Conservation (phyloP, 2,797 vertebrate genomes). For the Picus viridis region DNA sequence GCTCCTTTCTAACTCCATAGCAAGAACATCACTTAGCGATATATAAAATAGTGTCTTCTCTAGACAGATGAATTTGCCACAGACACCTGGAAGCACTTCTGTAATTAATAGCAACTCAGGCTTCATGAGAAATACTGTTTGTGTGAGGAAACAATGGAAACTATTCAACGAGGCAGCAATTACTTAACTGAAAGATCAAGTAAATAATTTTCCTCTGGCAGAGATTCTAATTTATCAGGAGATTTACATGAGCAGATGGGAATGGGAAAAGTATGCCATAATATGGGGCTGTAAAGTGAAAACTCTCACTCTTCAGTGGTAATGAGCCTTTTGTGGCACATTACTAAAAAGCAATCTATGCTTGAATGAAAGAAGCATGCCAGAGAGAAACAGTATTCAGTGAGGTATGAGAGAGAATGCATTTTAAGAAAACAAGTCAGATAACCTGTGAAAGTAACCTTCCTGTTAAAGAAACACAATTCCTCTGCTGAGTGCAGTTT, state of each 20-base stretch:
- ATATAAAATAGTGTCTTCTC: neutral
- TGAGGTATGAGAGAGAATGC: neutral
- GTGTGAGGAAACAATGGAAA: constrained; percentile 1
- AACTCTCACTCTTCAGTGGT: constrained; percentile 24
- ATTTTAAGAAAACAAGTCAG: neutral
- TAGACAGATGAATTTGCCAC: neutral
- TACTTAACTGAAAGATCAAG: constrained; percentile 20
- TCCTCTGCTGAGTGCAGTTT: neutral
- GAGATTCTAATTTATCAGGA: neutral
- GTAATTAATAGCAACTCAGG: neutral
- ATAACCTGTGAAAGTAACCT: neutral
- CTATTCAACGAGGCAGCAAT: neutral
- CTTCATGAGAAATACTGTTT: neutral
- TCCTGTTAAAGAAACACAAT: neutral
- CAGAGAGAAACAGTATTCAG: neutral
- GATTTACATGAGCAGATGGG: constrained; percentile 32
- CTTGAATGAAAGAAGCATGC: neutral
- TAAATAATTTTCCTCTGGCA: constrained; percentile 28
- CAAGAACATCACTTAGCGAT: neutral
- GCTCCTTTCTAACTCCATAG: neutral
- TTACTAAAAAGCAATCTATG: constrained; percentile 13
- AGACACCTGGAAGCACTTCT: neutral
- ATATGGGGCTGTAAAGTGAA: constrained; percentile 24
- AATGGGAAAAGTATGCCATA: neutral
- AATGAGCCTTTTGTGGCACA: constrained; percentile 50